Evolutionary conservation across 2,113 vertebrate species (phyloP), one percentile per base, ranked within the genome.

Genomic region (Ophthalmolycus amberensis): DNA sequence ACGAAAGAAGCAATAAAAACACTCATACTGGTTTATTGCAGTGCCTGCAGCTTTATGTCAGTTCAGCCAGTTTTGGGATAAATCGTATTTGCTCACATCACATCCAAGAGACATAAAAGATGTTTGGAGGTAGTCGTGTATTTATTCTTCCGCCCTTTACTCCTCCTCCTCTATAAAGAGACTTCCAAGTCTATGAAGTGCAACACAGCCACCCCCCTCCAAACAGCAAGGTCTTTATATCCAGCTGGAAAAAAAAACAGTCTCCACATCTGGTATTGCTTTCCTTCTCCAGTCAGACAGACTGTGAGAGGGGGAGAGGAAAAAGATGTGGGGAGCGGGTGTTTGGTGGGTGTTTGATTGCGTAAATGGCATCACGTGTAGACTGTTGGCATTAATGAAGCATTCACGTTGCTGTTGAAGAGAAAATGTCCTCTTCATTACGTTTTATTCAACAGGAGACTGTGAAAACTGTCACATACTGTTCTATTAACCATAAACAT

Each of bases 241-340:
- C 79, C 59, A 15, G 58, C 64, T 71, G 46, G 79, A 32, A 69
- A 54, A 64, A 38, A 52, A 77, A 78, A 78, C 25, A 62, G 16
- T 22, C 84, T 69, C 56, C 88, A 94, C 93, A 94, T 94, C 93
- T 94, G 93, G 90, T 90, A 89, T 89, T 91, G 83, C 86, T 93
- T 94, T 92, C 50, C 88, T 85, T 74, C 88, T 80, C 66, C 89
- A 78, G 73, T 59, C 91, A 84, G 89, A 85, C 76, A 82, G 80
- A 87, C 85, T 84, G 89, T 40, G 46, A 37, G 29, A 60, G 65
- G 64, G 87, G 46, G 37, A 65, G 69, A 84, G 85, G 48, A 72
- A 77, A 75, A 75, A 64, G 38, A 32, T 44, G 60, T 77, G 75
- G 82, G 75, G 74, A 77, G 58, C 67, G 72, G 85, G 72, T 73